Conservation (phyloP, 2,797 vertebrate species). For the Esox masquinongy region DNA sequence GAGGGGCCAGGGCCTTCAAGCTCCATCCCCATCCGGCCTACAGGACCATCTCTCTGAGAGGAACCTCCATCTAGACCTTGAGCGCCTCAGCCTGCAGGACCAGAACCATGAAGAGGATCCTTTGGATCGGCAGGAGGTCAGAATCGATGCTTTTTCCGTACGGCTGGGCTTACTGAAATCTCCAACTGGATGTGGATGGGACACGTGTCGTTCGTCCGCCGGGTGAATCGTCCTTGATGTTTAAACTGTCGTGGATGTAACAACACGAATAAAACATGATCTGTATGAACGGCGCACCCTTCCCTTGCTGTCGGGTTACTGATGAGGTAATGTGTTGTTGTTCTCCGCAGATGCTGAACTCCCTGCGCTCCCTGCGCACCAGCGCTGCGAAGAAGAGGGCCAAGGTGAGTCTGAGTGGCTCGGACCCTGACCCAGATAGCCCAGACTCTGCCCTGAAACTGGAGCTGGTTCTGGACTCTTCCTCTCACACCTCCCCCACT, state of each 20-base stretch:
- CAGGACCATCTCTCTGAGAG: slow-evolving; percentile 44
- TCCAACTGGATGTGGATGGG: background rate
- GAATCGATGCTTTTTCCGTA: slow-evolving; percentile 26
- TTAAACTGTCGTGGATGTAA: slow-evolving; percentile 7
- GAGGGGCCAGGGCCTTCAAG: slow-evolving; percentile 46
- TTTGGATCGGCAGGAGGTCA: slow-evolving; percentile 88
- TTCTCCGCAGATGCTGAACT: slow-evolving; percentile 87
- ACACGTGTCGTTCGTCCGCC: background rate
- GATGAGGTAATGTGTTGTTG: slow-evolving; percentile 1
- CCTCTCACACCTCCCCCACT: slow-evolving; percentile 73
- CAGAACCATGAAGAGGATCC: slow-evolving; percentile 78
- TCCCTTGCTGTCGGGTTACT: slow-evolving; percentile 4
- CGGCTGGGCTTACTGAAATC: slow-evolving; percentile 1
- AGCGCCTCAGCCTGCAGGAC: slow-evolving; percentile 63
- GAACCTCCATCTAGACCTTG: slow-evolving; percentile 65
- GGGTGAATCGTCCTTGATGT: background rate
- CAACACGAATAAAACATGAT: background rate
- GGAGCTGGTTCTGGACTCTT: slow-evolving; percentile 74
- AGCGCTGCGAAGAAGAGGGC: slow-evolving; percentile 93
- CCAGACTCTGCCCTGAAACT: slow-evolving; percentile 81
- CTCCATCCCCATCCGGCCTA: background rate
- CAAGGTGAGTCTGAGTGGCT: slow-evolving; percentile 76
- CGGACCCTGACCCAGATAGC: slow-evolving; percentile 80
- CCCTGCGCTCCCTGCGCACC: slow-evolving; percentile 84
- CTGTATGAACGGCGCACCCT: background rate